phyloP scores from a whole-genome alignment of 2,888 invertebrate species.

The Hipparchia semele region DNA sequence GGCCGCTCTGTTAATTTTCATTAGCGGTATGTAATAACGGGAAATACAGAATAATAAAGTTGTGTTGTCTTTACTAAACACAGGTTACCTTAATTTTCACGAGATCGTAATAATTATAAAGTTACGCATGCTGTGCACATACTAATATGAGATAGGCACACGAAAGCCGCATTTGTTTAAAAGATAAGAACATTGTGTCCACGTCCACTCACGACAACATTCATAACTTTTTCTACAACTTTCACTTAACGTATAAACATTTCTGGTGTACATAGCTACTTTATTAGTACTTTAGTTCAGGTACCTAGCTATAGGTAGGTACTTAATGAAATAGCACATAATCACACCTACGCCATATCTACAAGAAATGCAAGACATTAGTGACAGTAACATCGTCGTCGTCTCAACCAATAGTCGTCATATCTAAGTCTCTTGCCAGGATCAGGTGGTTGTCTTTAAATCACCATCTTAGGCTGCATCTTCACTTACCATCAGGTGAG shows the following conservation, averaged over 20 bases:
- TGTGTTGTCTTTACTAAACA: not conserved
- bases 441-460: no score
- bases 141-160: conserved; percentile 1
- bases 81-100: not conserved
- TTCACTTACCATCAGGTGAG: no score
- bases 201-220: conserved; percentile 17
- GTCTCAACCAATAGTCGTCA: not conserved
- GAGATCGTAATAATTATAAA: not conserved
- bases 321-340: not conserved
- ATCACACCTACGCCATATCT: not conserved
- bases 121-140: not conserved
- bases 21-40: no score
- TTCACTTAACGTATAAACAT: conserved; percentile 14
- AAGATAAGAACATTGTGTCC: conserved; percentile 18
- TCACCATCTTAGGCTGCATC: no score
- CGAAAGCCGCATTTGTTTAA: conserved; percentile 7
- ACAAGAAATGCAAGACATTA: not conserved
- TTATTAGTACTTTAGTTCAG: conserved; percentile 12
- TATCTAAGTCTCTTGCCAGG: no score
- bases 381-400: no score
- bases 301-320: not conserved
- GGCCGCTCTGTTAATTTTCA: no score
- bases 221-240: conserved; percentile 23
- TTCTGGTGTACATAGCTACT: conserved; percentile 10
- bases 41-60: no score